Base-by-base conservation (phyloP, 2,888 invertebrate genomes). In the Perizoma affinitatum region DNA sequence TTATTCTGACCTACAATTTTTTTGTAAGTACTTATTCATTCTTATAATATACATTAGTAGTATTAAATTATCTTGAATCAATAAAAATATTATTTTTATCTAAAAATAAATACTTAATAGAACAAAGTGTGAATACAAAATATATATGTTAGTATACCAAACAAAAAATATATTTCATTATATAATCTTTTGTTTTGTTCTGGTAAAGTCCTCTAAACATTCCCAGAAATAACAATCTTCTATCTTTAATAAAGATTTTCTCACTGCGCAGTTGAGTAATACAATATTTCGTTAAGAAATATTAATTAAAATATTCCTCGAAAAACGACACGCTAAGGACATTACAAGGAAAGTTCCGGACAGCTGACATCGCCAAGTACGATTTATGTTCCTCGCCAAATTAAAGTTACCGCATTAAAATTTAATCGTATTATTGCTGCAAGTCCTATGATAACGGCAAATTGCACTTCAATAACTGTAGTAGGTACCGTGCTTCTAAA, bases 351-450 rank as follows among this genome's bases (percentile, higher is more conserved):
- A 87, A 88, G 84, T 90, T 90, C 82, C 74, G 86, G 90, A 89
- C 90, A 88, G 87, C 87, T 90, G 91, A 90, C 91, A 89, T 88
- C 87, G 80, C 82, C 83, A 85, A 90, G 88, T 87, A 87, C 82
- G 80, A 90, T 90, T 92, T 90, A 91, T 88, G 86, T 82, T 76
- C 79, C 71, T 80, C 80, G 78, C 82, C 82, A 86, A 90, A 90
- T 87, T 88, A 87, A 90, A 87, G 79, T 87, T 85, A 80, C 80
- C 87, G 82, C 82, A 86, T 87, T 88, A 90, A 54, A 90, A 88
- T 82, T 85, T 87, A 84, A 80, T 80, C 87, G 82, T 82, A 85
- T 86, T 88, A 90, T 87, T 86, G 79, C 89, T 76, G 88, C 84
- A 86, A 86, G 88, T 88, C 81, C 7, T 86, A 86, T 84, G 82